A percentile compares a stretch with the other conserved stretches of the same genome.
Evolutionary conservation across 2,797 vertebrate species (phyloP).

Genomic region (Tinamus major): DNA sequence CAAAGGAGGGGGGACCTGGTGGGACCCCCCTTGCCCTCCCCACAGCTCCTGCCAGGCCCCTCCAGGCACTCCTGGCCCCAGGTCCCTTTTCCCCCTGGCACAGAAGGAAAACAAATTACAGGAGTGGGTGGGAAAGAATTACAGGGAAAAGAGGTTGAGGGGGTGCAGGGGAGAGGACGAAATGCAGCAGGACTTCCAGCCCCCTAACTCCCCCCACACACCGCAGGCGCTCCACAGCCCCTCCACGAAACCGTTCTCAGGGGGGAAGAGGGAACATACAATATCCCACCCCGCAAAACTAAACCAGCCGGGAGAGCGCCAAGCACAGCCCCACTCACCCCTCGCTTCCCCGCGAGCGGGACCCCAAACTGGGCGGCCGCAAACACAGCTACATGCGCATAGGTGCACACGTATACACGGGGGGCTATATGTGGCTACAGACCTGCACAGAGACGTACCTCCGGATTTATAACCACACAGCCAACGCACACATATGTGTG

Average conservation of each 20-base stretch:
- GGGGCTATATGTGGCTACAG: background rate
- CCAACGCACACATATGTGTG: no score
- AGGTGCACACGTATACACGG: no score
- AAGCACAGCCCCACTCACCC: background rate
- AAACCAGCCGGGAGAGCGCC: background rate
- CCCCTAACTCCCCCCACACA: no score
- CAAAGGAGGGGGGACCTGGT: no score
- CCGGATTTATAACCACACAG: no score
- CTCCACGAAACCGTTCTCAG: background rate
- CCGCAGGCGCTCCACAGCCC: background rate
- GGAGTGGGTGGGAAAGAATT: background rate
- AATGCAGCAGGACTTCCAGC: background rate
- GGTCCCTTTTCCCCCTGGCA: background rate
- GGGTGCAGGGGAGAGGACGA: background rate
- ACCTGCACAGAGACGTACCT: no score
- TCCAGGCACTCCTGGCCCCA: background rate
- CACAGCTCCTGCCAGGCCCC: background rate
- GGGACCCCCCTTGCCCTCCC: background rate
- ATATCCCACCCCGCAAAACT: background rate
- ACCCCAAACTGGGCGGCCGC: background rate
- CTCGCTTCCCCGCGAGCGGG: background rate
- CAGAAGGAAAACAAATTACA: background rate
- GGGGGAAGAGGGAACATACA: background rate
- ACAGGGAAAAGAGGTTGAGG: background rate
- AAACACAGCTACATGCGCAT: rapidly evolving